Percentiles rank a stretch among this genome's conserved stretches.
Evolutionary conservation across 2,888 invertebrate genomes (phyloP).

Genomic region (Zele albiditarsus): DNA sequence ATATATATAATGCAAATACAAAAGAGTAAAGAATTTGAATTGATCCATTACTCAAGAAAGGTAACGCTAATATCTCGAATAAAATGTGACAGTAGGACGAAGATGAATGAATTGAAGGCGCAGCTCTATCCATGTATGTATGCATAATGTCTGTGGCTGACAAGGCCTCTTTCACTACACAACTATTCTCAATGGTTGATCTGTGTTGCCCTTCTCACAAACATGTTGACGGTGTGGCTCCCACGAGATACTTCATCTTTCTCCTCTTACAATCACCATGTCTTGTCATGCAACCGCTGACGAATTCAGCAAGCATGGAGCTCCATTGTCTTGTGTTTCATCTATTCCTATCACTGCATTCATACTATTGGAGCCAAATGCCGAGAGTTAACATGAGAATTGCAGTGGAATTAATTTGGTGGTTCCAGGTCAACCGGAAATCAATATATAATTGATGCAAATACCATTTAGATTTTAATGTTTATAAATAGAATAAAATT

Average conservation of each 20-base stretch:
- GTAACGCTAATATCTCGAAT: conserved; percentile 19
- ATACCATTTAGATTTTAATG: neutral
- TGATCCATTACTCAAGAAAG: conserved; percentile 45
- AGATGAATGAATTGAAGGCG: conserved; percentile 39
- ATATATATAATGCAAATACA: neutral
- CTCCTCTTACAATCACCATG: conserved; percentile 7
- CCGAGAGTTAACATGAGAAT: neutral
- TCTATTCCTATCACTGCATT: neutral
- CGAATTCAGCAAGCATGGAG: neutral
- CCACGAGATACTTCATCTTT: neutral
- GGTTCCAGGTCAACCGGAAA: neutral
- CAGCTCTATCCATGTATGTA: conserved; percentile 29
- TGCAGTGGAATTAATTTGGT: conserved; percentile 19
- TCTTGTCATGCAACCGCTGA: neutral
- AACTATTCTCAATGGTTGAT: neutral
- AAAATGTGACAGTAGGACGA: conserved; percentile 16
- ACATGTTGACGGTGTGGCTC: neutral
- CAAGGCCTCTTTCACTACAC: conserved; percentile 24
- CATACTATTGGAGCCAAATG: neutral
- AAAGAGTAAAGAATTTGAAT: conserved; percentile 35
- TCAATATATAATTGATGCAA: neutral
- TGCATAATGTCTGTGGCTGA: conserved; percentile 30
- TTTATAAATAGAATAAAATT: neutral
- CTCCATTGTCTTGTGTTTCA: conserved; percentile 8
- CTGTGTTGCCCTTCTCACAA: neutral